Percentiles rank a stretch among this genome's conserved stretches.
Evolutionary conservation across 2,888 invertebrate genomes (phyloP).

Genomic region (Epistrophe eligans): DNA sequence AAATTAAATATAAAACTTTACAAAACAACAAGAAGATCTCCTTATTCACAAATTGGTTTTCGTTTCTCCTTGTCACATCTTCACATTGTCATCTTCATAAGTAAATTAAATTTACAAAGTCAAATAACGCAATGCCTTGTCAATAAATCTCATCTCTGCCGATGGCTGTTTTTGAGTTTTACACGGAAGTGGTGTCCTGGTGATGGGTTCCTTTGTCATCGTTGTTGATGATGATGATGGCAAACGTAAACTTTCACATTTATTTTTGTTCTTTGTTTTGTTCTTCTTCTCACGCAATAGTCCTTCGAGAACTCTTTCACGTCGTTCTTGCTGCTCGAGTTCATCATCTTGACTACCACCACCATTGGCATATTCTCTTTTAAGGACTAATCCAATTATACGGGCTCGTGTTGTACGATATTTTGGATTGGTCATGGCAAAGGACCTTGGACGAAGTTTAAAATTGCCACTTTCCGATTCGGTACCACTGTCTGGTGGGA

Average conservation of each 20-base stretch:
- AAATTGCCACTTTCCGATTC: slow-evolving; percentile 57
- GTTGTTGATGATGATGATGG: background rate
- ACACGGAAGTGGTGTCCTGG: slow-evolving; percentile 30
- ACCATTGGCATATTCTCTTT: slow-evolving; percentile 77
- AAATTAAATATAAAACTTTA: slow-evolving; percentile 24
- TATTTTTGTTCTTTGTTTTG: background rate
- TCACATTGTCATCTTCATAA: background rate
- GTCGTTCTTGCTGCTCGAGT: slow-evolving; percentile 62
- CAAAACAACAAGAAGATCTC: background rate
- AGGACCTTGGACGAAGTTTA: slow-evolving; percentile 51
- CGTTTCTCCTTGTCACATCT: background rate
- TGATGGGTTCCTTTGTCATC: slow-evolving; percentile 1
- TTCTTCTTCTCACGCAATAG: slow-evolving; percentile 52
- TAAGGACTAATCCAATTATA: slow-evolving; percentile 79
- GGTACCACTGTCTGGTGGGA: slow-evolving; percentile 62
- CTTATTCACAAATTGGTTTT: background rate
- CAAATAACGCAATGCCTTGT: slow-evolving; percentile 80
- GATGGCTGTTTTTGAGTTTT: slow-evolving; percentile 31
- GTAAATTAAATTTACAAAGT: slow-evolving; percentile 78
- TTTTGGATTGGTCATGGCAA: slow-evolving; percentile 73
- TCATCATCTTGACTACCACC: slow-evolving; percentile 46
- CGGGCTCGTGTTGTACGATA: slow-evolving; percentile 78
- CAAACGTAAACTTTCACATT: slow-evolving; percentile 48
- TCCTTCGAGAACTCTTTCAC: slow-evolving; percentile 73
- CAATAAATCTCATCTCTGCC: slow-evolving; percentile 77